phyloP scores from a whole-genome alignment of 2,888 invertebrate genomes.

The Deladenus siricidicola region DNA sequence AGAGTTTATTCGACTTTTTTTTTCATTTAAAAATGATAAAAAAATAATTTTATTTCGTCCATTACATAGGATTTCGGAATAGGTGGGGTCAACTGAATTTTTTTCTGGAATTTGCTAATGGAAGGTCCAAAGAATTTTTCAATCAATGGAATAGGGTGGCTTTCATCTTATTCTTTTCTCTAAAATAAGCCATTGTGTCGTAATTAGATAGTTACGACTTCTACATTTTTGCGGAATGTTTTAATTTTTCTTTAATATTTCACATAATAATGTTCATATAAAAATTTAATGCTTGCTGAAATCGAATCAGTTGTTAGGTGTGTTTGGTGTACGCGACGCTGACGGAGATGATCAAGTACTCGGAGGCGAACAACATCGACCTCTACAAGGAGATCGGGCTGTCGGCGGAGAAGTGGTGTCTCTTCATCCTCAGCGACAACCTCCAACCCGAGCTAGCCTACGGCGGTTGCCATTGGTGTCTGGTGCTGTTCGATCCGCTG shows the following conservation, averaged over 20 bases:
- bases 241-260: background rate
- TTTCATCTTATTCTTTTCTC: too few species aligned
- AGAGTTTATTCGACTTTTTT: too few species aligned
- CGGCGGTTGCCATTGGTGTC: constrained; percentile 19
- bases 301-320: constrained; percentile 3
- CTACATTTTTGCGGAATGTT: background rate
- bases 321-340: constrained; percentile 14
- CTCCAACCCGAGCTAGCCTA: background rate
- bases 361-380: background rate
- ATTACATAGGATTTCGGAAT: too few species aligned
- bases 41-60: too few species aligned
- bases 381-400: constrained; percentile 10
- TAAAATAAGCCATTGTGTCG: too few species aligned
- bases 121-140: background rate
- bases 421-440: constrained; percentile 5
- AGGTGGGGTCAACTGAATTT: too few species aligned
- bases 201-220: background rate
- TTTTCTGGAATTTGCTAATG: background rate
- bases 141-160: too few species aligned
- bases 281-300: background rate
- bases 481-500: constrained; percentile 14
- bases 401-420: background rate
- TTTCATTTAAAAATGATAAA: too few species aligned
- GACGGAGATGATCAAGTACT: constrained; percentile 15
- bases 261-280: background rate